phyloP scores from a whole-genome alignment of 2,113 vertebrate genomes.

The Amazona vittata region DNA sequence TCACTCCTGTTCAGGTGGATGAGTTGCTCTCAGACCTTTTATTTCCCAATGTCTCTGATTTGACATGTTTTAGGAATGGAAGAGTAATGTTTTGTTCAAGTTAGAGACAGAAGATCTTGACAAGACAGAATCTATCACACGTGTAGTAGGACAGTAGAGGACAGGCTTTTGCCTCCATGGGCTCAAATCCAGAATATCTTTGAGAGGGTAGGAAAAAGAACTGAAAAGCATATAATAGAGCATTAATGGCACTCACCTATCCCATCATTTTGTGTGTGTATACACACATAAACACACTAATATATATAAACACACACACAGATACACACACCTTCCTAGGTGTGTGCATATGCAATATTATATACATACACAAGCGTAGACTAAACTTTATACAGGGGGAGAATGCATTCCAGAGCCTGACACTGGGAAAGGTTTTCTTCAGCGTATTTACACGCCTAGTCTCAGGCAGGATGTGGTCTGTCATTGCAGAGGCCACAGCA shows the following conservation, averaged over 20 bases:
- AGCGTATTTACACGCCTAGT: slow-evolving; percentile 46
- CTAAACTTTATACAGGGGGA: slow-evolving; percentile 54
- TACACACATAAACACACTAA: background rate
- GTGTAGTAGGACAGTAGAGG: background rate
- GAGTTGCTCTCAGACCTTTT: background rate
- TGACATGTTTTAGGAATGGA: background rate
- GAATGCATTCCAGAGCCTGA: slow-evolving; percentile 47
- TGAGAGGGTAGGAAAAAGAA: background rate
- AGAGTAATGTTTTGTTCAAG: background rate
- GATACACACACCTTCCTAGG: background rate
- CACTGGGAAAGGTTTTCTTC: slow-evolving; percentile 56
- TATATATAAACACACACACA: slow-evolving; percentile 3
- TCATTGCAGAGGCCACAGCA: slow-evolving; percentile 70
- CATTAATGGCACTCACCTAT: background rate
- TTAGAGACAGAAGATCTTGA: background rate
- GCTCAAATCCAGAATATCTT: background rate
- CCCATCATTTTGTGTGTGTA: background rate
- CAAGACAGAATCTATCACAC: background rate
- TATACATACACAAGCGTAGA: background rate
- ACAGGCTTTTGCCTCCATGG: background rate
- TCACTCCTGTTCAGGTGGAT: background rate
- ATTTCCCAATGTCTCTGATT: background rate
- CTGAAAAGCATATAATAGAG: background rate
- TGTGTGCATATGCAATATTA: background rate
- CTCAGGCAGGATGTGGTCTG: slow-evolving; percentile 69